Conservation (phyloP, 30 jellyfish, hydroid and myxozoan species). For the Chrysaora quinquecirrha region DNA sequence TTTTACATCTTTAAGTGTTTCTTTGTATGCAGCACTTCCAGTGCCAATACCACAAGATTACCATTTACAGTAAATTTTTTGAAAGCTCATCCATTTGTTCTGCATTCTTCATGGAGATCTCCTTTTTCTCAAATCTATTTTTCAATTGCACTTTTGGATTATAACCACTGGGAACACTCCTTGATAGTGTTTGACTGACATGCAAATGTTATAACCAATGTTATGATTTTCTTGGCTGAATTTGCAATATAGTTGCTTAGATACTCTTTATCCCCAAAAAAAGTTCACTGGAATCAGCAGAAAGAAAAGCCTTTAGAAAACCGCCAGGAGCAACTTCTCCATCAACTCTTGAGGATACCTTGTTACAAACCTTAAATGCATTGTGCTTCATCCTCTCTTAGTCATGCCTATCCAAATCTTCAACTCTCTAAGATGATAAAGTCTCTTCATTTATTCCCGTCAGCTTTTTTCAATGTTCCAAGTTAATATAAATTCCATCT, state of each 20-base stretch:
- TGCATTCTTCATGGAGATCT: neutral
- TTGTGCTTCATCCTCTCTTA: slow-evolving; percentile 19
- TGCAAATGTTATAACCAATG: slow-evolving; percentile 4
- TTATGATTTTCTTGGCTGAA: neutral
- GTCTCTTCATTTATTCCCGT: neutral
- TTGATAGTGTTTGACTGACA: neutral
- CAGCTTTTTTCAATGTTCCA: neutral
- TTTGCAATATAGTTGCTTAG: neutral
- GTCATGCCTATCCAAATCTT: slow-evolving; percentile 24
- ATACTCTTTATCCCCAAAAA: slow-evolving; percentile 31
- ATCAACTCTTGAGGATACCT: slow-evolving; percentile 26
- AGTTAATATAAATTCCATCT: neutral
- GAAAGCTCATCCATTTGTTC: neutral
- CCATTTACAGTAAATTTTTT: too few species aligned
- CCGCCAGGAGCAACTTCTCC: slow-evolving; percentile 49
- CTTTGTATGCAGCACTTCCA: too few species aligned
- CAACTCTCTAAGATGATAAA: neutral
- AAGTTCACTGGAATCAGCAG: slow-evolving; percentile 8
- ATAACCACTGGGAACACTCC: neutral
- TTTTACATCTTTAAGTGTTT: too few species aligned
- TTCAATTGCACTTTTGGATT: neutral
- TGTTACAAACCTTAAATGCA: slow-evolving; percentile 35
- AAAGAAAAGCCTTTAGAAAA: slow-evolving; percentile 9
- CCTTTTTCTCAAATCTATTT: neutral
- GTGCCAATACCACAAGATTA: too few species aligned